Percentiles rank a stretch among this genome's conserved stretches.
Evolutionary conservation across 2,797 vertebrate genomes (phyloP).

Genomic region (Tarsius wallacei): DNA sequence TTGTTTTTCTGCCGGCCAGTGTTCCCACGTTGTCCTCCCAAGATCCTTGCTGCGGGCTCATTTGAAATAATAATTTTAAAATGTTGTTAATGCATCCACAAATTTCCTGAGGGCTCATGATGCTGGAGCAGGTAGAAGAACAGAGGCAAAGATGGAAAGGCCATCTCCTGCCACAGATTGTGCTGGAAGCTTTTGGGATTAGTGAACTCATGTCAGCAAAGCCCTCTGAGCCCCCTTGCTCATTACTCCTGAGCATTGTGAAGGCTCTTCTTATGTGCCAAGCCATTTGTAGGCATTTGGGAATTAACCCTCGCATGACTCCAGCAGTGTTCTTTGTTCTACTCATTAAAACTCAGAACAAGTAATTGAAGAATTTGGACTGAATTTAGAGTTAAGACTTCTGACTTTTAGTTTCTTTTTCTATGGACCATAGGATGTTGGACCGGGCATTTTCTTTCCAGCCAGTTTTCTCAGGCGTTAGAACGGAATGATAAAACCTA

Average conservation of each 20-base stretch:
- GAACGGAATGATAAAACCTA: background rate
- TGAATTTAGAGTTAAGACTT: background rate
- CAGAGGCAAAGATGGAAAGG: constrained; percentile 30
- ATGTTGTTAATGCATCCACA: background rate
- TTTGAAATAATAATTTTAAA: background rate
- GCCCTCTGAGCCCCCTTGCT: background rate
- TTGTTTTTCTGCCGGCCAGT: background rate
- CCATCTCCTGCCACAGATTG: background rate
- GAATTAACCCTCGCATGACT: background rate
- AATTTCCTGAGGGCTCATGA: constrained; percentile 23
- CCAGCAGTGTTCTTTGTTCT: background rate
- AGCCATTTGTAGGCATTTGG: background rate
- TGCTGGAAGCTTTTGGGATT: constrained; percentile 39
- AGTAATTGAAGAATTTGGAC: constrained; percentile 16
- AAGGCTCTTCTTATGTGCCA: background rate
- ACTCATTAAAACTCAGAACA: constrained; percentile 33
- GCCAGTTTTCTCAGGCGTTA: background rate
- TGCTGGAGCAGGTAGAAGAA: background rate
- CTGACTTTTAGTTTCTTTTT: background rate
- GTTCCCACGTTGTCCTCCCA: background rate
- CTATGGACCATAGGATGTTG: background rate
- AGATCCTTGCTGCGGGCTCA: background rate
- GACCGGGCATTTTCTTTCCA: background rate
- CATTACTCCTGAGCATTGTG: background rate
- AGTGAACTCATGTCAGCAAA: constrained; percentile 46